Evolutionary conservation across 2,888 invertebrate species (phyloP).

Genomic region (Clistopyga incitator): DNA sequence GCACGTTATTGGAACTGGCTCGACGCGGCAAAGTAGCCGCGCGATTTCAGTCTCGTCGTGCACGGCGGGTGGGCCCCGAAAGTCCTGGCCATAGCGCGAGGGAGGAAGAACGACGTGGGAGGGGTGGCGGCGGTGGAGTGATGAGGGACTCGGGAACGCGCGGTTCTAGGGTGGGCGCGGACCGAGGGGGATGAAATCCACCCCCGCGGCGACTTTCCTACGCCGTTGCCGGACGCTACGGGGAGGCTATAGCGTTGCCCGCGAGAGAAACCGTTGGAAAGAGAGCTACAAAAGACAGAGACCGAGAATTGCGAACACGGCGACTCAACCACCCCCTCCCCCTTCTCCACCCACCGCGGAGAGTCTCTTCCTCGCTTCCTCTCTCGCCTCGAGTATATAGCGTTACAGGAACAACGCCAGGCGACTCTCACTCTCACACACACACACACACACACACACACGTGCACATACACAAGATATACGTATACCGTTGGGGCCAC

Average conservation of each 20-base stretch:
- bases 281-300: slow-evolving; percentile 18
- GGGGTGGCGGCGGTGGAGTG: slow-evolving; percentile 71
- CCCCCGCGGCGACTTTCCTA: slow-evolving; percentile 66
- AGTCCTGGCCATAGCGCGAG: slow-evolving; percentile 67
- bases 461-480: not conserved
- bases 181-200: slow-evolving; percentile 65
- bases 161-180: slow-evolving; percentile 48
- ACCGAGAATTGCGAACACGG: slow-evolving; percentile 23
- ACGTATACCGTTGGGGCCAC: slow-evolving; percentile 23
- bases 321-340: slow-evolving; percentile 21
- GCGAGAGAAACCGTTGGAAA: slow-evolving; percentile 26
- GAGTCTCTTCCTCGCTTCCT: slow-evolving; percentile 3
- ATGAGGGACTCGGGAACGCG: slow-evolving; percentile 62
- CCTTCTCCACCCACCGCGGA: not conserved
- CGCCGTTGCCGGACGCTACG: slow-evolving; percentile 60
- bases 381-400: slow-evolving; percentile 39
- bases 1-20: slow-evolving; percentile 66
- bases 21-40: slow-evolving; percentile 64
- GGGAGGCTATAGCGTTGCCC: slow-evolving; percentile 28
- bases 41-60: slow-evolving; percentile 70
- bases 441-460: not conserved
- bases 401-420: slow-evolving; percentile 51
- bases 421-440: slow-evolving; percentile 21
- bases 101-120: slow-evolving; percentile 36
- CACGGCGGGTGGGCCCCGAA: slow-evolving; percentile 70